Evolutionary conservation across 92 coral and sea anemone genomes (phyloP), one percentile per base, ranked within the genome.

Genomic region (Palythoa heliodiscus): DNA sequence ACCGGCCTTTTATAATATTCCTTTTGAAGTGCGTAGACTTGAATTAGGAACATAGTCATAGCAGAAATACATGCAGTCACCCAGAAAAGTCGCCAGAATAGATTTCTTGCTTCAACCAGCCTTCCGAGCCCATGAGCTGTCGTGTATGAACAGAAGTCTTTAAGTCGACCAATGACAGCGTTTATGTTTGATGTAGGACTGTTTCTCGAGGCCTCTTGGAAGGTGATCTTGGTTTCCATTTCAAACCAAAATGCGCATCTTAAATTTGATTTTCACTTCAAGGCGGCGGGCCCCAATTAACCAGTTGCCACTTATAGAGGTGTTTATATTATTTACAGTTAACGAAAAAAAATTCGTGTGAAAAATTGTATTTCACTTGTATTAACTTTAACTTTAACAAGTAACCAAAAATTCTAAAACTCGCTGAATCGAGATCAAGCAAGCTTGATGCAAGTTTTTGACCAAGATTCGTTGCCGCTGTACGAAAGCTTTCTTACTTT

Each of bases 91-190:
- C 84, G 72, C 73, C 84, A 20, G n/a, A 79, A n/a, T 13, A 39
- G 7, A 47, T 43, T 43, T 22, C 54, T 52, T 43, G 84, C 55
- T 43, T 64, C 84, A 52, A 63, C 57, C 5, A 79, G 16, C n/a
- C 84, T 64, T 63, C 84, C 84, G 3, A 79, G 20, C 15, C 84
- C 84, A 20, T 79, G 84, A 40, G 84, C 84, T 11, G 84, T 79
- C 40, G 84, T 79, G 40, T 79, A 79, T 55, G 73, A 38, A 79
- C 73, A 79, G 43, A 79, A 79, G 11, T 79, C 73, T 17, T 52
- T 12, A 79, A 79, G 14, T 47, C 73, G 54, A 47, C 71, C 43
- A 10, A 48, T 20, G 40, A 79, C 73, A 6, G 64, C 47, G 47
- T 37, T 69, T 13, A 13, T 25, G 11, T 29, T 69, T 69, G 69